A percentile compares a stretch with the other conserved stretches of the same genome.
Conservation (phyloP, 2,113 vertebrate species). For the Gobio gobio region DNA sequence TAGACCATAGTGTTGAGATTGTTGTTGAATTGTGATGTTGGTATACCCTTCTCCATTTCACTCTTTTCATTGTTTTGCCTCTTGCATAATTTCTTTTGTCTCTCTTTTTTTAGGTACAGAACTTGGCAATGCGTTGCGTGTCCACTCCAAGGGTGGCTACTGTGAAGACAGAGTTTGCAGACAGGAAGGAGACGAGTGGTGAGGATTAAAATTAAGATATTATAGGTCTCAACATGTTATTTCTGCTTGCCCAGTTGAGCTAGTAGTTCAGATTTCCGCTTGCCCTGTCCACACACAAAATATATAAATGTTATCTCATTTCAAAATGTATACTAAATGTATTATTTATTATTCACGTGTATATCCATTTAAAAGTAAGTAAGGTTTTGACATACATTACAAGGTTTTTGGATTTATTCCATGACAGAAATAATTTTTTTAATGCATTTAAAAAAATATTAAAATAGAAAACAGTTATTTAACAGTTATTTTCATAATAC, state of each 20-base stretch:
- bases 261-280: not conserved
- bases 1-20: not conserved
- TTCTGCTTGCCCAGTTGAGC: not conserved
- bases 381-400: too few relatives aligned
- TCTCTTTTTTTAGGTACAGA: constrained; percentile 70
- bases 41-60: not conserved
- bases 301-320: not conserved
- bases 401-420: too few relatives aligned
- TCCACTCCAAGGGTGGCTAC: constrained; percentile 67
- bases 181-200: constrained; percentile 74
- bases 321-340: not conserved
- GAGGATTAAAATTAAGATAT: not conserved
- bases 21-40: not conserved
- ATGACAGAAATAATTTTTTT: too few relatives aligned
- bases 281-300: not conserved
- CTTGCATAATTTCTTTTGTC: not conserved
- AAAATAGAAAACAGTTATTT: not conserved
- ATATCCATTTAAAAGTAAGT: not conserved
- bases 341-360: not conserved
- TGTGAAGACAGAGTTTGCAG: constrained; percentile 76
- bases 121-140: constrained; percentile 76
- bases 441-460: too few relatives aligned
- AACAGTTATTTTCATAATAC: not conserved
- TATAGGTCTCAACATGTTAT: not conserved
- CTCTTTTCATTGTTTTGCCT: not conserved